Evolutionary conservation across 2,797 vertebrate species (phyloP).

Genomic region (Lepidocolaptes lacrymiger): DNA sequence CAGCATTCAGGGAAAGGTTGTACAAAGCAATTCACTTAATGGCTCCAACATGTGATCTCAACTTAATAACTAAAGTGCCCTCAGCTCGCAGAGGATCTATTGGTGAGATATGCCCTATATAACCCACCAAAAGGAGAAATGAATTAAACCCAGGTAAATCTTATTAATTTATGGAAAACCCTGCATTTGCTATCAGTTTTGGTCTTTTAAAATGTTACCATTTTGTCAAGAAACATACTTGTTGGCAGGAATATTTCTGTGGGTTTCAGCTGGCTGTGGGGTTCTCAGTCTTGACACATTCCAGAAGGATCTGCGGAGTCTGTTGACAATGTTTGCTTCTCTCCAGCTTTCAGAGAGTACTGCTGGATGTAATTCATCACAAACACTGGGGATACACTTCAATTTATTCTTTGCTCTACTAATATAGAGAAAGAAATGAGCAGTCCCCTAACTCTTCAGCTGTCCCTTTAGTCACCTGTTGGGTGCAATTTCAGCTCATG

Average conservation of each 20-base stretch:
- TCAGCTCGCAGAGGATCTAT: slow-evolving; percentile 73
- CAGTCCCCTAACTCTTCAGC: background rate
- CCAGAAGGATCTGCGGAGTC: background rate
- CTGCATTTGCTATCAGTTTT: slow-evolving; percentile 5
- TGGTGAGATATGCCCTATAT: slow-evolving; percentile 58
- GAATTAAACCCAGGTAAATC: slow-evolving; percentile 42
- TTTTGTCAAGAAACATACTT: background rate
- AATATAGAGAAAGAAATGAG: background rate
- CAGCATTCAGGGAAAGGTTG: slow-evolving; percentile 68
- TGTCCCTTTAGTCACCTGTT: slow-evolving; percentile 26
- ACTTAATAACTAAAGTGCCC: slow-evolving; percentile 80
- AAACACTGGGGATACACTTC: background rate
- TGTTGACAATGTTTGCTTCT: background rate
- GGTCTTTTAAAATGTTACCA: background rate
- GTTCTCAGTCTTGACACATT: background rate
- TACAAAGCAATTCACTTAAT: slow-evolving; percentile 82
- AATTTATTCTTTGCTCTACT: background rate
- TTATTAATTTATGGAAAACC: slow-evolving; percentile 39
- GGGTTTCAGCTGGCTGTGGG: background rate
- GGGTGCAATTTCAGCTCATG: background rate
- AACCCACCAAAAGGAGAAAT: slow-evolving; percentile 67
- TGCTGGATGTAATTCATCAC: background rate
- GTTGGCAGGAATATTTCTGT: background rate
- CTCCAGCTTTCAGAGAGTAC: background rate
- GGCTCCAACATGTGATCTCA: slow-evolving; percentile 76